These are phyloP conservation scores for Amphiura filiformis DNA, from an alignment of 35 echinoderm and acorn worm genomes.

Conservation along the genomic window DNA sequence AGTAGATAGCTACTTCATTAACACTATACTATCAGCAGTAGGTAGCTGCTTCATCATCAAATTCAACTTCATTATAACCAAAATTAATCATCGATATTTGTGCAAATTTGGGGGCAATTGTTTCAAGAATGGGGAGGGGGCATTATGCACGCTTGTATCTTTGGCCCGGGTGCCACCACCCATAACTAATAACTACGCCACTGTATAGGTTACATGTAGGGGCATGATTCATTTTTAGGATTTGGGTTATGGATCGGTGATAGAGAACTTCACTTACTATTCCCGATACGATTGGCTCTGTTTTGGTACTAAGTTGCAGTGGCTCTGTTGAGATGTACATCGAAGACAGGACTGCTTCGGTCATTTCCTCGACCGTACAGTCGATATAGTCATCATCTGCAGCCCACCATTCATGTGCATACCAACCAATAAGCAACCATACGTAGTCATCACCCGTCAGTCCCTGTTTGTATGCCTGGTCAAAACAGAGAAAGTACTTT, in stretches of 20 bases:
- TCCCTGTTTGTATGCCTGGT: conserved; percentile 63
- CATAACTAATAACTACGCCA: neutral
- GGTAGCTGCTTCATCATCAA: too few relatives aligned
- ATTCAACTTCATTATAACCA: too few relatives aligned
- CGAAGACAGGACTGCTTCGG: conserved; percentile 52
- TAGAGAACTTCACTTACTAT: conserved; percentile 35
- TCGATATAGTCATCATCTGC: conserved; percentile 34
- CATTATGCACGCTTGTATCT: neutral
- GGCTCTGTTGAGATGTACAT: conserved; percentile 62
- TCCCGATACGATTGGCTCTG: conserved; percentile 45
- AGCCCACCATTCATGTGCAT: conserved; percentile 46
- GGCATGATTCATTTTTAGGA: neutral
- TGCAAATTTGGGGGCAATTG: neutral
- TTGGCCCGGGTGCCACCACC: neutral
- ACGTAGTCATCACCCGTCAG: conserved; percentile 68
- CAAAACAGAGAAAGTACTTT: too few relatives aligned
- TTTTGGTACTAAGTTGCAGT: conserved; percentile 34
- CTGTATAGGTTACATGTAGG: neutral
- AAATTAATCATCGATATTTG: neutral
- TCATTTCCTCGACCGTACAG: conserved; percentile 44
- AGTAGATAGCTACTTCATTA: too few relatives aligned
- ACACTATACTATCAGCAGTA: too few relatives aligned
- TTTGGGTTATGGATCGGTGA: neutral
- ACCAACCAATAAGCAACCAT: conserved; percentile 71
- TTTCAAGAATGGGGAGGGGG: neutral